Evolutionary conservation across 2,113 vertebrate species (phyloP).

Genomic region (Crocuta crocuta): DNA sequence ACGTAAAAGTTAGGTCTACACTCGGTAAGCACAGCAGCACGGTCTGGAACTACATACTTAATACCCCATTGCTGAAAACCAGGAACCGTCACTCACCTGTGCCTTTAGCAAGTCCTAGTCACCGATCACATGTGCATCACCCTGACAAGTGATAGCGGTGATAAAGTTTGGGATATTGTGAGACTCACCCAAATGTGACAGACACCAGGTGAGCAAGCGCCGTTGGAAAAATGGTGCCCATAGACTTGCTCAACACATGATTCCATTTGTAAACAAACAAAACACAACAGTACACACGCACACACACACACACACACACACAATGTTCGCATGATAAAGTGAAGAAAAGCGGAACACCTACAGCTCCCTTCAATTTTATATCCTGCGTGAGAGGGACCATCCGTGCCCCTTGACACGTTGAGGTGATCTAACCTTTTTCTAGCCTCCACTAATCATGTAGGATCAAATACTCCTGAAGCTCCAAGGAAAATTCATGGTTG

Average conservation of each 20-base stretch:
- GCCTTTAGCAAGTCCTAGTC: neutral
- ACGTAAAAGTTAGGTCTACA: neutral
- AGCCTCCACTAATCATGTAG: neutral
- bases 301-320: too few relatives aligned
- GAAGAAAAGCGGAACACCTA: neutral
- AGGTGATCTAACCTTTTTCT: neutral
- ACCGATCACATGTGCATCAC: neutral
- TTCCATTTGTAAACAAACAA: neutral
- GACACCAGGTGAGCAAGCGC: neutral
- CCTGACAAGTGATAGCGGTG: neutral
- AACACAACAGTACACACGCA: neutral
- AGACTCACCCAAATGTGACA: neutral
- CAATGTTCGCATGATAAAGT: neutral
- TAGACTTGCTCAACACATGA: neutral
- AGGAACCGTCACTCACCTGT: neutral
- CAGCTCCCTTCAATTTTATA: neutral
- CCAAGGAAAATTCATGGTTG: conserved; percentile 66
- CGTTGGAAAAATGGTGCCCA: neutral
- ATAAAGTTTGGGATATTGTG: neutral
- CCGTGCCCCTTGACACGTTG: neutral
- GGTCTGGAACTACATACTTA: neutral
- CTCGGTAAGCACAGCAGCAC: neutral
- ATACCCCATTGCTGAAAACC: neutral
- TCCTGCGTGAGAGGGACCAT: neutral
- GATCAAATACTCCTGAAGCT: conserved; percentile 55